A percentile compares a stretch with the other conserved stretches of the same genome.
Evolutionary conservation across 2,113 vertebrate genomes (phyloP).

Genomic region (Rhea americana): DNA sequence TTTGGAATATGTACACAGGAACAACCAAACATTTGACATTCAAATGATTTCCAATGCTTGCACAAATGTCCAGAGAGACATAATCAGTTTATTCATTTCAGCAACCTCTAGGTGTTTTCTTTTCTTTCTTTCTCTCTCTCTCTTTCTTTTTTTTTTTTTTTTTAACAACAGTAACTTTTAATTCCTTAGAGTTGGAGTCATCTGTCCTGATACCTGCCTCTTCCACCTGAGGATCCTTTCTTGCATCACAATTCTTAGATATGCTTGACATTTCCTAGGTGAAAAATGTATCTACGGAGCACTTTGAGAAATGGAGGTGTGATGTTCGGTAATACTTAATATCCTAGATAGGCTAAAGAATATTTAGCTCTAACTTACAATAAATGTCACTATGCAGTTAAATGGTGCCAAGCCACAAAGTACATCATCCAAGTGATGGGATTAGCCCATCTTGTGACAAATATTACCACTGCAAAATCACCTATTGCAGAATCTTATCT

Average conservation of each 20-base stretch:
- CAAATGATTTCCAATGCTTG: not conserved
- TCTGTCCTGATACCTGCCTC: not conserved
- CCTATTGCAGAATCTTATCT: not conserved
- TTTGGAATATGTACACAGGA: not conserved
- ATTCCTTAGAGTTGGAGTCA: conserved; percentile 18
- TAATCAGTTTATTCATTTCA: conserved; percentile 3
- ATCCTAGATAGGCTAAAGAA: not conserved
- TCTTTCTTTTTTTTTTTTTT: too few species aligned
- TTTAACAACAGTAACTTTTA: not conserved
- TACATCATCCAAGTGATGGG: not conserved
- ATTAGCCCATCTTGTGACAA: conserved; percentile 18
- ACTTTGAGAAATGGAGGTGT: conserved; percentile 23
- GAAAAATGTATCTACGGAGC: conserved; percentile 1
- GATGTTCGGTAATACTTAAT: conserved; percentile 17
- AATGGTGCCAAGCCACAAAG: conserved; percentile 3
- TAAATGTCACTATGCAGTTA: not conserved
- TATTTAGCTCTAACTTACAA: conserved; percentile 33
- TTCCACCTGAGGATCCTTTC: not conserved
- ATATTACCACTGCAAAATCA: not conserved
- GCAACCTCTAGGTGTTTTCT: not conserved
- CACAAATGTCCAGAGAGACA: conserved; percentile 23
- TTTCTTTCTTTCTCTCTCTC: too few species aligned
- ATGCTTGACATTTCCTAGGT: not conserved
- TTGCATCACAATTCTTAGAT: not conserved
- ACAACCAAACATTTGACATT: not conserved